Evolutionary conservation across 2,888 invertebrate genomes (phyloP).

Genomic region (Idaea straminata): DNA sequence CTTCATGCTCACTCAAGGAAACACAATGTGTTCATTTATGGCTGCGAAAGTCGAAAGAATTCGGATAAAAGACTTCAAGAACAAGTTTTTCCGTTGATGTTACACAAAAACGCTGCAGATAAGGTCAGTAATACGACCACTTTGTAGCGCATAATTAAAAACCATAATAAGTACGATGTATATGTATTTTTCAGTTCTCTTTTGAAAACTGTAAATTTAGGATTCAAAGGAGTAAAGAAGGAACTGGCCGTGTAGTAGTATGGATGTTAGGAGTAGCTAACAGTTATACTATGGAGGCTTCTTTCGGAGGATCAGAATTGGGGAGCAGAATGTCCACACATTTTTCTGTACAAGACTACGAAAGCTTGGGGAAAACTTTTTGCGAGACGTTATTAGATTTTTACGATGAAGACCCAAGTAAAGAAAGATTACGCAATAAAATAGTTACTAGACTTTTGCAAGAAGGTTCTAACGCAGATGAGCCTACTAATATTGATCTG

Average conservation of each 20-base stretch:
- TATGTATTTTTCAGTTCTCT: conserved; percentile 84
- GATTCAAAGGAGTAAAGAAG: conserved; percentile 95
- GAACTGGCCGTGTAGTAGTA: conserved; percentile 95
- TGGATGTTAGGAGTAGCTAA: conserved; percentile 97
- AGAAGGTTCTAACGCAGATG: conserved; percentile 93
- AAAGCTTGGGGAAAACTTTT: conserved; percentile 91
- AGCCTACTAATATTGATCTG: conserved; percentile 90
- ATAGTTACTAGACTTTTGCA: conserved; percentile 88
- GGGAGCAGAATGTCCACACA: conserved; percentile 91
- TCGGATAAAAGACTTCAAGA: conserved; percentile 90
- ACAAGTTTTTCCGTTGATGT: conserved; percentile 96
- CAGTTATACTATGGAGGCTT: conserved; percentile 97
- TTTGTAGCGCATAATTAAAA: background rate
- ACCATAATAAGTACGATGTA: background rate
- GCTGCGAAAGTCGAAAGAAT: conserved; percentile 92
- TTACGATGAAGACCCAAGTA: conserved; percentile 91
- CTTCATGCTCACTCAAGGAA: conserved; percentile 96
- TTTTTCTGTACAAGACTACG: conserved; percentile 85
- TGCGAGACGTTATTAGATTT: conserved; percentile 96
- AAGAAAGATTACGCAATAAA: conserved; percentile 89
- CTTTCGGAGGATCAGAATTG: conserved; percentile 93
- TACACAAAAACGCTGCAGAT: conserved; percentile 94
- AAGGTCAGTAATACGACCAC: conserved; percentile 78
- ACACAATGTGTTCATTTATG: conserved; percentile 98
- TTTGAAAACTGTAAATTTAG: conserved; percentile 97